phyloP scores from a whole-genome alignment of 53 echinoderm and acorn worm species.

The Echinarachnius parma region DNA sequence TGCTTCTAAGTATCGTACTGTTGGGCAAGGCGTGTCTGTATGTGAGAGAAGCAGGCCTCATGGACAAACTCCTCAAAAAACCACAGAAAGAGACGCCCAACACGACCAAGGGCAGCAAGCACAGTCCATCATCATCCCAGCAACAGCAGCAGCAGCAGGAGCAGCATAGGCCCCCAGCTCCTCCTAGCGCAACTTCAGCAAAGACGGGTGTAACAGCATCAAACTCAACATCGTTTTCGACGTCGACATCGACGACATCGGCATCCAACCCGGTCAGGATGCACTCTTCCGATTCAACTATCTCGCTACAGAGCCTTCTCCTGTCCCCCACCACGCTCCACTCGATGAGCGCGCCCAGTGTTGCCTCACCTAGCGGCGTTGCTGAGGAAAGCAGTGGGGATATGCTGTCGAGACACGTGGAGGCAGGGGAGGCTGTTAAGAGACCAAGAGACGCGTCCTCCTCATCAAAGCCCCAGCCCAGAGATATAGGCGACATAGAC shows the following conservation, averaged over 20 bases:
- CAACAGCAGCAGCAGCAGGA: no score
- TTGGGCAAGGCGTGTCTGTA: slow-evolving; percentile 67
- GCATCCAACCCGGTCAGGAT: no score
- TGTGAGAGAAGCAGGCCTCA: slow-evolving; percentile 29
- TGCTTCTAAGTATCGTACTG: slow-evolving; percentile 79
- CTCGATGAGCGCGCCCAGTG: slow-evolving; percentile 12
- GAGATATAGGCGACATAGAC: slow-evolving; percentile 12
- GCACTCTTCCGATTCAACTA: no score
- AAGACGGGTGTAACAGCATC: no score
- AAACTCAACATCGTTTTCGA: no score
- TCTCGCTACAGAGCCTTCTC: no score
- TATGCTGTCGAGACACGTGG: slow-evolving; percentile 34
- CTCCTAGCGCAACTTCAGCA: no score
- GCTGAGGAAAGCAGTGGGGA: slow-evolving; percentile 8
- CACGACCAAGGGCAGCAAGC: neutral
- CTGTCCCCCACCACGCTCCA: slow-evolving; percentile 25
- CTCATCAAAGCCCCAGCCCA: slow-evolving; percentile 3
- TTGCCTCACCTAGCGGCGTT: no score
- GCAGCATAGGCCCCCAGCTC: no score
- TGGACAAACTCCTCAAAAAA: slow-evolving; percentile 26
- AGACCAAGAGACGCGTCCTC: slow-evolving; percentile 2
- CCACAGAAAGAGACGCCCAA: neutral
- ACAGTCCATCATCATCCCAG: neutral
- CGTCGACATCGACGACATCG: no score
- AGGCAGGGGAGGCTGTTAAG: slow-evolving; percentile 24